Evolutionary conservation across 2,888 invertebrate genomes (phyloP), one percentile per base, ranked within the genome.

Genomic region (Acleris cristana): DNA sequence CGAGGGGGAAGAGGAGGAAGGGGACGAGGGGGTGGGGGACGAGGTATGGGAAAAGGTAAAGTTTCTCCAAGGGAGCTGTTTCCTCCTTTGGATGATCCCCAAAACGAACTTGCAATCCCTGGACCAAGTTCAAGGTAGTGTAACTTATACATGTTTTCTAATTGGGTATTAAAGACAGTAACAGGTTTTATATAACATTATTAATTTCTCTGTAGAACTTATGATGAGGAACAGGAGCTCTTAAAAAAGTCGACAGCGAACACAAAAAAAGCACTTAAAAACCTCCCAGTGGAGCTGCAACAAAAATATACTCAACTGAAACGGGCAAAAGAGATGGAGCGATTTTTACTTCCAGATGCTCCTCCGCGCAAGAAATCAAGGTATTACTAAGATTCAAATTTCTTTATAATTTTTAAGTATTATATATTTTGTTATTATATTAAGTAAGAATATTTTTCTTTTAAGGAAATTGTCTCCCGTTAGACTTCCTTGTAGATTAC

Each of bases 61-160:
- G 0, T 53, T 23, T 6, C 16, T 23, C 53, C 53, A 53, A 53
- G n/a, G 53, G 53, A 53, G 53, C 53, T 53, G 30, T 53, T 53
- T 2, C 16, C 26, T 23, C 23, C 26, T 53, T 53, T 53, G 53
- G 30, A 53, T n/a, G 53, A 53, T 53, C 53, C 26, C 16, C 53
- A 53, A 30, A 7, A 53, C 7, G 26, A 53, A n/a, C 16, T 30
- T 53, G 23, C 53, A 26, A 26, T 30, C 53, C 53, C 53, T 16
- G 52, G 53, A 26, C 23, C 53, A 14, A 53, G 53, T 53, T 26
- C 53, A 53, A 53, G 53, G 53, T 53, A n/a, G 26, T 53, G 8
- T 30, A n/a, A 30, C 2, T n/a, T 30, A 26, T n/a, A 26, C 7
- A 14, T 53, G 53, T 53, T 53, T 53, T 53, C 26, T 53, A 53